These are phyloP conservation scores for Rhimphoctona megacephalus DNA, from an alignment of 2,888 invertebrate genomes.

Conservation along the genomic window DNA sequence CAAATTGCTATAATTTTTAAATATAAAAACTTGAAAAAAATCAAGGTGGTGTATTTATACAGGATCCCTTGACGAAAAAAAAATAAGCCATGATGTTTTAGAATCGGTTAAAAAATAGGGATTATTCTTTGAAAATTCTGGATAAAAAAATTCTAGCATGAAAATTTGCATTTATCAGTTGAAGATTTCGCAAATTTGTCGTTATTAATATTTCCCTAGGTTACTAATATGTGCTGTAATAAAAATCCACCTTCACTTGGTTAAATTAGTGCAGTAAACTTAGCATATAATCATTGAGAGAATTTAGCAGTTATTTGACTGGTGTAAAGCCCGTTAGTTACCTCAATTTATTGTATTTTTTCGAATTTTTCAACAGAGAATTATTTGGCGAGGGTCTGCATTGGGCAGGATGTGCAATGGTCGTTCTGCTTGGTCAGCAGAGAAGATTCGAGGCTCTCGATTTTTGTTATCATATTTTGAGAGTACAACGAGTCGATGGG, in stretches of 20 bases:
- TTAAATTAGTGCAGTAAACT: not conserved
- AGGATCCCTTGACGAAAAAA: too few relatives aligned
- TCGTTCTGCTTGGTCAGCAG: constrained; percentile 97
- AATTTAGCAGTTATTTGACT: not conserved
- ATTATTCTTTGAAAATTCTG: too few relatives aligned
- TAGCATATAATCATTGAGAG: not conserved
- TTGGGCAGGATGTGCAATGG: constrained; percentile 99
- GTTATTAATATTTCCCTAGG: not conserved
- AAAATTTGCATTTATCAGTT: too few relatives aligned
- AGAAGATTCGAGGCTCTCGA: constrained; percentile 98
- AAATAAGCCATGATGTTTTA: too few relatives aligned
- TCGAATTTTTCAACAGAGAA: constrained; percentile 87
- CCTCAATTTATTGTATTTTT: not conserved
- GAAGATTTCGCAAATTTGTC: too few relatives aligned
- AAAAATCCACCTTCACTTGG: not conserved
- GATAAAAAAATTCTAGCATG: too few relatives aligned
- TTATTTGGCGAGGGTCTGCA: constrained; percentile 99
- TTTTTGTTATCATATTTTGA: constrained; percentile 98
- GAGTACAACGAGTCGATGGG: constrained; percentile 97
- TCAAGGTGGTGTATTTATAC: too few relatives aligned
- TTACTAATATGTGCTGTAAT: not conserved
- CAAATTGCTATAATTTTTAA: too few relatives aligned
- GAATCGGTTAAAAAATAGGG: too few relatives aligned
- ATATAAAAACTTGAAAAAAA: too few relatives aligned
- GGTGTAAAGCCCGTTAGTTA: not conserved